phyloP scores from a whole-genome alignment of 2,113 vertebrate species.

The Polypterus bichir region DNA sequence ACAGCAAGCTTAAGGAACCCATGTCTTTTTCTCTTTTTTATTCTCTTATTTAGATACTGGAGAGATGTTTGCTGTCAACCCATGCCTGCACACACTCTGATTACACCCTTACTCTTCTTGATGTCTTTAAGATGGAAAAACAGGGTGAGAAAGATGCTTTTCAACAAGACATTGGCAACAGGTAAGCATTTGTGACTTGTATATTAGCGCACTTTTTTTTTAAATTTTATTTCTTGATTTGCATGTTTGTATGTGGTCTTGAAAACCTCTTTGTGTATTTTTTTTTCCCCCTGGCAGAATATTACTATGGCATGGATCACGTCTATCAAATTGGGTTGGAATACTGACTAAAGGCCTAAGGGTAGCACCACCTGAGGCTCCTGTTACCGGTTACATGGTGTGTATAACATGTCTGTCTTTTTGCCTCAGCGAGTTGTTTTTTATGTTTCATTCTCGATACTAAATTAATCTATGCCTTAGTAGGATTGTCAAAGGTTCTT shows the following conservation, averaged over 20 bases:
- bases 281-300: constrained; percentile 39
- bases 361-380: constrained; percentile 75
- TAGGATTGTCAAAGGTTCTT: background rate
- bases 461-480: background rate
- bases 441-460: background rate
- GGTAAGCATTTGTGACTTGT: constrained; percentile 30
- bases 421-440: background rate
- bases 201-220: too few relatives aligned
- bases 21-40: background rate
- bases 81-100: constrained; percentile 67
- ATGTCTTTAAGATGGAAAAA: constrained; percentile 60
- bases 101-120: constrained; percentile 65
- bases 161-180: constrained; percentile 55
- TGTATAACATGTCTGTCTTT: constrained; percentile 13
- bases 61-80: constrained; percentile 63
- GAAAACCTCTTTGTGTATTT: background rate
- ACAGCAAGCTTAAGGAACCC: too few relatives aligned
- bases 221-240: too few relatives aligned
- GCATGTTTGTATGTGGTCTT: too few relatives aligned
- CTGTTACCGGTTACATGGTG: constrained; percentile 82
- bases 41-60: constrained; percentile 45
- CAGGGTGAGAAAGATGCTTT: constrained; percentile 50
- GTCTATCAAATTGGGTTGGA: constrained; percentile 74
- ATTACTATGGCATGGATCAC: constrained; percentile 80
- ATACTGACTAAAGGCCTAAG: constrained; percentile 73